Evolutionary conservation across 2,888 invertebrate species (phyloP).

Genomic region (Drosophila meridionalis): DNA sequence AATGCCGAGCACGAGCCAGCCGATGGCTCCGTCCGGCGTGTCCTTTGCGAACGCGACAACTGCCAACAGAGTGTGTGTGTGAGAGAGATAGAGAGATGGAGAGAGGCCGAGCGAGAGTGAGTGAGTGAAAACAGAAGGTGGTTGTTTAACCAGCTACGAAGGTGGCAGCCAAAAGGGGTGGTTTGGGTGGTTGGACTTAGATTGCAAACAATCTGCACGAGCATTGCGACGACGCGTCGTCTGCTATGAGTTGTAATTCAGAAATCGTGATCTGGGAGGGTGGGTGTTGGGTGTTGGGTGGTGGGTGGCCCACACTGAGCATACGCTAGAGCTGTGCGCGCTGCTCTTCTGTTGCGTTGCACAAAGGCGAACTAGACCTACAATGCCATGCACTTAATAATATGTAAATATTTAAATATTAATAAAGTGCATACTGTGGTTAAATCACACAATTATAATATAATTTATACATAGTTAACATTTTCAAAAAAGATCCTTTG

Average conservation of each 20-base stretch:
- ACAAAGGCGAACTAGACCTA: not conserved
- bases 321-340: constrained; percentile 34
- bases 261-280: constrained; percentile 40
- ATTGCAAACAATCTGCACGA: constrained; percentile 37
- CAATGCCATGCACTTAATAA: not conserved
- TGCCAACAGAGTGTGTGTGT: constrained; percentile 24
- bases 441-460: not conserved
- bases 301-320: constrained; percentile 15
- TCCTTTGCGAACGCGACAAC: constrained; percentile 32
- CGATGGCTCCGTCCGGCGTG: constrained; percentile 33
- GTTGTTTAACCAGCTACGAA: constrained; percentile 54
- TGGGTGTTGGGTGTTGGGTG: constrained; percentile 37
- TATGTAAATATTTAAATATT: not conserved
- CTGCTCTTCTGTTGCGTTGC: constrained; percentile 2
- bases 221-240: constrained; percentile 54
- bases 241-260: constrained; percentile 53
- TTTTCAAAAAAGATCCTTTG: not conserved
- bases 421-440: not conserved
- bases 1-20: constrained; percentile 44
- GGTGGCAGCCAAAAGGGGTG: constrained; percentile 46
- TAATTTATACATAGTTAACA: not conserved
- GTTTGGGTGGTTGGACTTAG: constrained; percentile 51
- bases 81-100: not conserved
- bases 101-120: constrained; percentile 12
- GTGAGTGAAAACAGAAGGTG: constrained; percentile 49